phyloP scores from a whole-genome alignment of 2,797 vertebrate species.

The Echiichthys vipera region DNA sequence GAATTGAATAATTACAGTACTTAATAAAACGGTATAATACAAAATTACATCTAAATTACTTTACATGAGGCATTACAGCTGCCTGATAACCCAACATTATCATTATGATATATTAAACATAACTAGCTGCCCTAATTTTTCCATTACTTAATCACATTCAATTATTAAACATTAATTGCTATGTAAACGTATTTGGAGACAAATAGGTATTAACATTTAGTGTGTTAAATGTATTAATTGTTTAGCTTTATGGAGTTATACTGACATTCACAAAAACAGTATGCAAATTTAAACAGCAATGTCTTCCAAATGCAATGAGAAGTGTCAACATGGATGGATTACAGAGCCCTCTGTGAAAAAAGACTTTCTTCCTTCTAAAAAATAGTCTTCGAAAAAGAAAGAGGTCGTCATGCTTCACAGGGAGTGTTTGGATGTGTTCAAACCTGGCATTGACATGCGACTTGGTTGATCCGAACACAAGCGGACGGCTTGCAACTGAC shows the following conservation, averaged over 20 bases:
- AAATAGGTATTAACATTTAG: constrained; percentile 15
- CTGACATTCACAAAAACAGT: constrained; percentile 18
- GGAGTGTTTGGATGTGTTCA: too few species aligned
- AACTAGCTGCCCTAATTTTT: background rate
- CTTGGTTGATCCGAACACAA: too few species aligned
- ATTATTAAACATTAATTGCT: background rate
- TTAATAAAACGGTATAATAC: background rate
- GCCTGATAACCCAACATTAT: constrained; percentile 5
- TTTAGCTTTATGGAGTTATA: background rate
- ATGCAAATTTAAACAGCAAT: constrained; percentile 25
- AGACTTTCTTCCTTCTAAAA: background rate
- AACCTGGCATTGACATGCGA: too few species aligned
- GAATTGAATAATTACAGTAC: constrained; percentile 5
- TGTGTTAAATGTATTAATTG: constrained; percentile 5
- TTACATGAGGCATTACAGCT: constrained; percentile 8
- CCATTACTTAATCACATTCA: constrained; percentile 13
- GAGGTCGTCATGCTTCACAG: too few species aligned
- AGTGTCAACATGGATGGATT: constrained; percentile 5
- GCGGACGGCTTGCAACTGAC: too few species aligned
- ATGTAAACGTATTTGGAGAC: background rate
- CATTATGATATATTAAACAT: constrained; percentile 17
- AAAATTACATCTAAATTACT: constrained; percentile 10
- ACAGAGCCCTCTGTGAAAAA: background rate
- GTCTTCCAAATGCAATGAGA: constrained; percentile 23
- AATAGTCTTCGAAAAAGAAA: background rate